Conservation (phyloP, 1,140 invertebrate species). For the Heliconius hewitsoni region DNA sequence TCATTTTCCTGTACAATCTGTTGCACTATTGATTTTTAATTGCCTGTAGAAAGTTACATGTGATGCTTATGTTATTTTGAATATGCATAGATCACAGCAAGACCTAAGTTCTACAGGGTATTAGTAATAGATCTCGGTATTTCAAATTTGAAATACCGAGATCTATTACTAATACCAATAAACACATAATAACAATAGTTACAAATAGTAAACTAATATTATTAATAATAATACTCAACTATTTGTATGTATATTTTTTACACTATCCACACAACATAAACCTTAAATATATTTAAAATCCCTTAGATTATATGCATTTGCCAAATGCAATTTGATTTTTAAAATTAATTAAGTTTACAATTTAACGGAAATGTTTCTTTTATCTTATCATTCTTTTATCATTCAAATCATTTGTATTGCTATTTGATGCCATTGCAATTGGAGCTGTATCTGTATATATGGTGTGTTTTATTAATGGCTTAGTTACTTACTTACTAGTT, state of each 20-base stretch:
- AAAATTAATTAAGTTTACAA: background rate
- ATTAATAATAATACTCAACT: too few relatives aligned
- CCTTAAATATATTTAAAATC: too few relatives aligned
- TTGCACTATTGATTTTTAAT: conserved; percentile 40
- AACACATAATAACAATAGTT: too few relatives aligned
- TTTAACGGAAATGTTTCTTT: background rate
- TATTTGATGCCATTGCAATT: conserved; percentile 26
- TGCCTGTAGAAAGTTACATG: conserved; percentile 23
- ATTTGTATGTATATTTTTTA: too few relatives aligned
- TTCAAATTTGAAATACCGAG: too few relatives aligned
- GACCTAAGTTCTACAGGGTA: background rate
- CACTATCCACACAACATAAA: too few relatives aligned
- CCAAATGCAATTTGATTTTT: too few relatives aligned
- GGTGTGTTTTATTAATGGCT: background rate
- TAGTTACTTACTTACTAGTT: background rate
- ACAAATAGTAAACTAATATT: too few relatives aligned
- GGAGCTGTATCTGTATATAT: background rate
- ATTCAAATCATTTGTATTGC: conserved; percentile 22
- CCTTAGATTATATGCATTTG: too few relatives aligned
- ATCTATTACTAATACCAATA: too few relatives aligned
- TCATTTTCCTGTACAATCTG: conserved; percentile 32
- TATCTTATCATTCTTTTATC: conserved; percentile 20
- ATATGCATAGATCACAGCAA: conserved; percentile 11
- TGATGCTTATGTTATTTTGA: conserved; percentile 2
- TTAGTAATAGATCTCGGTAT: too few relatives aligned